phyloP scores from a whole-genome alignment of 2,888 invertebrate genomes.

The Drosophila sordidapex region DNA sequence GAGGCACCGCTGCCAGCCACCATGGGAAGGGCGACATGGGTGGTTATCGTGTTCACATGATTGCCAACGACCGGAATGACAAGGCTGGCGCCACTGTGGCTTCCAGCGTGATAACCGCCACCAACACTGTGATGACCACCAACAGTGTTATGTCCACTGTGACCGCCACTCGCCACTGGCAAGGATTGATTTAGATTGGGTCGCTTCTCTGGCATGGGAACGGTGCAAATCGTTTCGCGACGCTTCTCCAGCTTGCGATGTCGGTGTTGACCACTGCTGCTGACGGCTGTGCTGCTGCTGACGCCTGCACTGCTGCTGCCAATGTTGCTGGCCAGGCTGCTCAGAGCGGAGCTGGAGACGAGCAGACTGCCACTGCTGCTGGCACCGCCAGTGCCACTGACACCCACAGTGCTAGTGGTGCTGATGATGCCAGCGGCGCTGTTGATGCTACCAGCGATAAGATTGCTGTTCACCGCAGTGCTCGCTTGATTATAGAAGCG shows the following conservation, averaged over 20 bases:
- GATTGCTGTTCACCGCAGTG: slow-evolving; percentile 18
- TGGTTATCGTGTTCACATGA: slow-evolving; percentile 43
- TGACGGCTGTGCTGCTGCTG: background rate
- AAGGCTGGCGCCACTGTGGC: slow-evolving; percentile 8
- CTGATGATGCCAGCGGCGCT: slow-evolving; percentile 60
- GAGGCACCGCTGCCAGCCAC: slow-evolving; percentile 50
- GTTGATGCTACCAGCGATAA: slow-evolving; percentile 43
- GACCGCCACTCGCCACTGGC: slow-evolving; percentile 32
- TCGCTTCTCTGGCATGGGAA: slow-evolving; percentile 84
- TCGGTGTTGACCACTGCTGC: slow-evolving; percentile 56
- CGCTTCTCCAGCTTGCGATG: slow-evolving; percentile 90
- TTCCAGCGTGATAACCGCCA: slow-evolving; percentile 1
- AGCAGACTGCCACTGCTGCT: slow-evolving; percentile 44
- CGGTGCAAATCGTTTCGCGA: slow-evolving; percentile 88
- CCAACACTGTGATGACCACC: background rate
- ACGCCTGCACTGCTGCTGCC: background rate
- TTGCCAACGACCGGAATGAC: slow-evolving; percentile 28
- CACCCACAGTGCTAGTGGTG: slow-evolving; percentile 56
- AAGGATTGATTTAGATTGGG: slow-evolving; percentile 72
- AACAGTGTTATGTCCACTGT: slow-evolving; percentile 1
- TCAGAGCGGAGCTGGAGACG: slow-evolving; percentile 30
- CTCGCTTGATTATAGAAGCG: slow-evolving; percentile 86
- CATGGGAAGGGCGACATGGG: slow-evolving; percentile 68
- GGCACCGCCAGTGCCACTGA: slow-evolving; percentile 51
- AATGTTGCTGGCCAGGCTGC: slow-evolving; percentile 34